These are phyloP conservation scores for Myotis vivesi DNA, from an alignment of 2,797 vertebrate genomes.

Conservation along the genomic window DNA sequence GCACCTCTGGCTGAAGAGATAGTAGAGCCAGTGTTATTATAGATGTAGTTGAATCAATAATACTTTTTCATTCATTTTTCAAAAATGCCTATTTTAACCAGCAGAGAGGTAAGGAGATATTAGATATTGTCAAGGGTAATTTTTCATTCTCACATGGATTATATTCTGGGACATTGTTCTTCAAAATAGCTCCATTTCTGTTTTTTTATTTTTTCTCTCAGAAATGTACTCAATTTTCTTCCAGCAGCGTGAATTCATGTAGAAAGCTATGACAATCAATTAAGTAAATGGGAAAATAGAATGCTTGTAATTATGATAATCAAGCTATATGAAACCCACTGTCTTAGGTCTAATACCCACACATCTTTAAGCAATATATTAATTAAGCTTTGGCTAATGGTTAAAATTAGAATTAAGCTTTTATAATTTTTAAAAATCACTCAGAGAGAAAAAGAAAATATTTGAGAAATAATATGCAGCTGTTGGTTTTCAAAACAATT, in stretches of 20 bases:
- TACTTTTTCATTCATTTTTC: slow-evolving; percentile 65
- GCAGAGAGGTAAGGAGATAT: slow-evolving; percentile 68
- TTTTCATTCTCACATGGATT: slow-evolving; percentile 51
- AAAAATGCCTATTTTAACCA: slow-evolving; percentile 74
- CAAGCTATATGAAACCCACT: slow-evolving; percentile 78
- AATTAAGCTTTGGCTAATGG: slow-evolving; percentile 83
- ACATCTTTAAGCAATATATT: slow-evolving; percentile 83
- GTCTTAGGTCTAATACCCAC: slow-evolving; percentile 79
- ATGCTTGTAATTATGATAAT: slow-evolving; percentile 86
- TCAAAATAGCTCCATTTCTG: slow-evolving; percentile 60
- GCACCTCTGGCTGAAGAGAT: slow-evolving; percentile 57
- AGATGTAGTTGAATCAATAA: slow-evolving; percentile 76
- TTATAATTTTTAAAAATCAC: slow-evolving; percentile 70
- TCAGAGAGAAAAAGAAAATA: slow-evolving; percentile 51
- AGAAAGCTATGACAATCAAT: slow-evolving; percentile 84
- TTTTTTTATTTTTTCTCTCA: slow-evolving; percentile 38
- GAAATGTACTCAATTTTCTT: slow-evolving; percentile 74
- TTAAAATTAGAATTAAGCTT: slow-evolving; percentile 81
- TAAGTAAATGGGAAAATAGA: slow-evolving; percentile 86
- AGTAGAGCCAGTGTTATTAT: slow-evolving; percentile 60
- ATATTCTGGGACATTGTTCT: slow-evolving; percentile 47
- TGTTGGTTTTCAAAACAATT: slow-evolving; percentile 57
- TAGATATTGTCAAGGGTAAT: slow-evolving; percentile 59
- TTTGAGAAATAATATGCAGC: slow-evolving; percentile 67
- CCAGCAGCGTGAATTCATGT: slow-evolving; percentile 73